Conservation (phyloP, 1,140 invertebrate genomes). For the Diorhabda sublineata region DNA sequence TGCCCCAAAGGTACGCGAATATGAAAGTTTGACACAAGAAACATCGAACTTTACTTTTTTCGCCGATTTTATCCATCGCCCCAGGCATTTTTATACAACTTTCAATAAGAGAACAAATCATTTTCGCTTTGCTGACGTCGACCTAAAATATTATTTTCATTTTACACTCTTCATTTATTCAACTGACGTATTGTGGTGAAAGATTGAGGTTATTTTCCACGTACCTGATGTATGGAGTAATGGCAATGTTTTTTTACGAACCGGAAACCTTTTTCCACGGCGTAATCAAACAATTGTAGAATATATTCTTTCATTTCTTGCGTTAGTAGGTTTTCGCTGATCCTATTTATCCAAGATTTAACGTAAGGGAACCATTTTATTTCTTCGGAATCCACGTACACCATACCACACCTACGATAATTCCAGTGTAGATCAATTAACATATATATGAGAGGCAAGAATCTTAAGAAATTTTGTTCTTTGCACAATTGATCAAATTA, state of each 20-base stretch:
- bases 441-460: not conserved
- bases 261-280: conserved; percentile 60
- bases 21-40: conserved; percentile 68
- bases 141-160: conserved; percentile 53
- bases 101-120: conserved; percentile 69
- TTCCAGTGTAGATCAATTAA: conserved; percentile 18
- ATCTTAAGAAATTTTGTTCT: too few species aligned
- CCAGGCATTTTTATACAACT: conserved; percentile 55
- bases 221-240: conserved; percentile 56
- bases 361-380: conserved; percentile 77
- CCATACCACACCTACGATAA: conserved; percentile 69
- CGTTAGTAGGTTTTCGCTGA: conserved; percentile 53
- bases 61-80: conserved; percentile 50
- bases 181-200: too few species aligned
- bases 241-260: conserved; percentile 64
- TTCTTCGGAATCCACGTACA: conserved; percentile 81
- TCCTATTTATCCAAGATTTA: conserved; percentile 70
- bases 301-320: conserved; percentile 56
- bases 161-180: too few species aligned
- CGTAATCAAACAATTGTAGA: conserved; percentile 57
- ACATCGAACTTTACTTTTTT: conserved; percentile 56
- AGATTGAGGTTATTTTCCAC: not conserved
- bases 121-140: conserved; percentile 72
- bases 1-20: conserved; percentile 73
- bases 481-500: too few species aligned